A percentile compares a stretch with the other conserved stretches of the same genome.
Conservation (phyloP, 2,113 vertebrate genomes). For the Tachysurus fulvidraco region DNA sequence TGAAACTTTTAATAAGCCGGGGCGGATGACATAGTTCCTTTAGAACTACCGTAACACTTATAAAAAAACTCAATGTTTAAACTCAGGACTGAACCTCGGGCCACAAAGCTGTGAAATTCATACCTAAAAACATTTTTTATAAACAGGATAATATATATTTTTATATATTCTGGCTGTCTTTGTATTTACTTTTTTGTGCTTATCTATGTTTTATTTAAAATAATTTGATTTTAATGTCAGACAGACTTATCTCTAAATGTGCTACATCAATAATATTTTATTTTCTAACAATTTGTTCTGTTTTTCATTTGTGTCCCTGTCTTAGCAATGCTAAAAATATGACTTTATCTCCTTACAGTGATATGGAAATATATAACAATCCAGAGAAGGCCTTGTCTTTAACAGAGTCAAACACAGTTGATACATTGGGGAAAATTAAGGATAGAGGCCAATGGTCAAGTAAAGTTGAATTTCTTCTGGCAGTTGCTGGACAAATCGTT, state of each 20-base stretch:
- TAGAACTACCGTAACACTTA: too few relatives aligned
- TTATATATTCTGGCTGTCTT: not conserved
- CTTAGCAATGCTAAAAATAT: not conserved
- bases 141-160: not conserved
- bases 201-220: not conserved
- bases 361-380: constrained; percentile 57
- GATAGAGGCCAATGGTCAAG: constrained; percentile 72
- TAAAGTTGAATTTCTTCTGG: constrained; percentile 75
- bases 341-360: constrained; percentile 52
- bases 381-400: constrained; percentile 50
- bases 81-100: too few relatives aligned
- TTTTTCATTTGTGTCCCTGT: not conserved
- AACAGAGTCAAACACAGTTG: constrained; percentile 17
- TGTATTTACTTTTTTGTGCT: not conserved
- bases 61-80: too few relatives aligned
- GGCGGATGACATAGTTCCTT: too few relatives aligned
- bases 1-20: too few relatives aligned
- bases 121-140: too few relatives aligned
- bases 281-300: too few relatives aligned
- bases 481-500: constrained; percentile 77
- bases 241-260: not conserved
- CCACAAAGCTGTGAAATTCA: too few relatives aligned
- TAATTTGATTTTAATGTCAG: not conserved
- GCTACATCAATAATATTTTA: not conserved
- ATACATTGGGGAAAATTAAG: constrained; percentile 27